Conservation (phyloP, 2,888 invertebrate species). For the Colostygia pectinataria region DNA sequence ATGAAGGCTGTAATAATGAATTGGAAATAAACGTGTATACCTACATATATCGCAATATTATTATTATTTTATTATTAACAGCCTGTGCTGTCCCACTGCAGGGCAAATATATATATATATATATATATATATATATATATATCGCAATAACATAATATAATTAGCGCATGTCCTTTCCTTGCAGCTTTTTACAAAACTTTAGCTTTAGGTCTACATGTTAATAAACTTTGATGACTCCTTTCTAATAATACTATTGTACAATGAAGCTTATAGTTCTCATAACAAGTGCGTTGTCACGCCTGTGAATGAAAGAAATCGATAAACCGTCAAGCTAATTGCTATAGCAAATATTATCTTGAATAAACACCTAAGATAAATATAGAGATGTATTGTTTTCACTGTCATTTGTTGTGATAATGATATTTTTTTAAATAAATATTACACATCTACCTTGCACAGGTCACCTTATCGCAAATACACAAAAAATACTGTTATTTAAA, state of each 20-base stretch:
- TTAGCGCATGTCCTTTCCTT: too few relatives aligned
- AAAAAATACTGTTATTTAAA: background rate
- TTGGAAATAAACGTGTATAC: too few relatives aligned
- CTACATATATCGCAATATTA: too few relatives aligned
- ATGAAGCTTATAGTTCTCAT: constrained; percentile 8
- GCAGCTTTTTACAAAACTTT: too few relatives aligned
- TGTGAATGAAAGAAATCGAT: constrained; percentile 13
- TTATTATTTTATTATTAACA: too few relatives aligned
- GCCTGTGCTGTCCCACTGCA: too few relatives aligned
- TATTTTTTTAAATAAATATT: too few relatives aligned
- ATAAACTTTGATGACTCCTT: background rate
- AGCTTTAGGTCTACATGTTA: background rate
- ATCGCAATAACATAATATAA: too few relatives aligned
- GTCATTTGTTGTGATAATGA: constrained; percentile 3
- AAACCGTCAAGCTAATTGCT: constrained; percentile 5
- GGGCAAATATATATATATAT: too few relatives aligned
- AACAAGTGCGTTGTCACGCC: constrained; percentile 17
- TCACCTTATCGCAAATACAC: constrained; percentile 10
- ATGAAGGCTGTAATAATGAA: too few relatives aligned
- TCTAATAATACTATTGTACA: background rate
- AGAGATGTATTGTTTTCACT: constrained; percentile 11
- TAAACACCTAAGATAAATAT: constrained; percentile 13
- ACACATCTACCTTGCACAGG: constrained; percentile 11
- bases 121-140: too few relatives aligned
- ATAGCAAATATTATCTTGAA: constrained; percentile 9